Conservation (phyloP, 2,797 vertebrate genomes). For the Sus cebifrons region DNA sequence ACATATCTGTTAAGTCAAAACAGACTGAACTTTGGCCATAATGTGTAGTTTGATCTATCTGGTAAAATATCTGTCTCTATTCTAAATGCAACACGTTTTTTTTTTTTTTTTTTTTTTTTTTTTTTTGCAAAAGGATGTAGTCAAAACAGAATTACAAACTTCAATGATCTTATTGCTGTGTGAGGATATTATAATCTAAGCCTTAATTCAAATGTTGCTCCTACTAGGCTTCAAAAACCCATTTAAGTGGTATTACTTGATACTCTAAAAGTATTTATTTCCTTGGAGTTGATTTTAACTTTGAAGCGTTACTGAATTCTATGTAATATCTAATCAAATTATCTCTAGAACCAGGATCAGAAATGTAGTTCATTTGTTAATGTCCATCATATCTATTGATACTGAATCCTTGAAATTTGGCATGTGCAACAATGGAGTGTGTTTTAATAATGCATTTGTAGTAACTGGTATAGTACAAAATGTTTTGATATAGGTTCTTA, state of each 20-base stretch:
- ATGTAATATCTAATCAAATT: constrained; percentile 20
- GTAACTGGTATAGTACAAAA: not conserved
- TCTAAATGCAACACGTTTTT: not conserved
- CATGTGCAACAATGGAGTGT: not conserved
- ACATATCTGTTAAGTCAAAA: not conserved
- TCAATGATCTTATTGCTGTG: constrained; percentile 6
- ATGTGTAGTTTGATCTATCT: not conserved
- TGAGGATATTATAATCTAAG: not conserved
- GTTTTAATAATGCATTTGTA: not conserved
- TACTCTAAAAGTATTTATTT: constrained; percentile 35
- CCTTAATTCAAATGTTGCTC: constrained; percentile 29
- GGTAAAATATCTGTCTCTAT: not conserved
- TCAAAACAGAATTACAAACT: not conserved
- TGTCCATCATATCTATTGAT: not conserved
- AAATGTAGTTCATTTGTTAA: constrained; percentile 42
- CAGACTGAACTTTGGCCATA: not conserved
- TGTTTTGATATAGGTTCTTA: not conserved
- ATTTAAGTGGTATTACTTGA: constrained; percentile 55
- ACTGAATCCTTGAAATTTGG: not conserved
- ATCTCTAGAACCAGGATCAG: constrained; percentile 5
- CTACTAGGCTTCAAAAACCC: not conserved
- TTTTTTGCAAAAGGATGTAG: not conserved
- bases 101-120: too few relatives aligned
- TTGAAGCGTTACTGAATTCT: constrained; percentile 40
- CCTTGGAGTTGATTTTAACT: constrained; percentile 56